Base-by-base conservation (phyloP, 2,797 vertebrate species). In the Enteromius radiatus region DNA sequence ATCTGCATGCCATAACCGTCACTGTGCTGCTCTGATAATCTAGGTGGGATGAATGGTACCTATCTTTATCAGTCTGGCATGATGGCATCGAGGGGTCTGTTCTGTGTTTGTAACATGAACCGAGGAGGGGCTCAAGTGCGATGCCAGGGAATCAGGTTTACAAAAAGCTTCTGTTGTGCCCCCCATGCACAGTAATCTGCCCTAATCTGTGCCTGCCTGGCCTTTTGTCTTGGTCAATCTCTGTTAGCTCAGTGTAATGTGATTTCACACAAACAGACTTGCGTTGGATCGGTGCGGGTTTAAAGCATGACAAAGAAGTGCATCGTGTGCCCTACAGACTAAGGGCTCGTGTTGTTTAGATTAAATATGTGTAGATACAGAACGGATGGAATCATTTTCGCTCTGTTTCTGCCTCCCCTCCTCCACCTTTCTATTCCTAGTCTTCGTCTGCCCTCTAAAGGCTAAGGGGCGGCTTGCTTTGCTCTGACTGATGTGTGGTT, bases 391-490 rank as follows among this genome's bases (percentile, higher is more conserved):
- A 70, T 89, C 90, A 90, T 89, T 71, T 80, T 64, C 41, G 86
- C 83, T 91, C 85, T 84, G 85, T 91, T 78, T 87, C 89, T 89
- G 82, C 61, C 33, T 77, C 91, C 92, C 91, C 89, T 91, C 91
- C 92, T 93, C 91, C 92, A 91, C 92, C 87, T 95, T 93, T 96
- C 92, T 93, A 96, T 97, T 96, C 94, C 94, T 95, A 96, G 96
- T 96, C 95, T 97, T 97, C 92, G 97, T 92, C 97, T 98, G 97
- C 98, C 97, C 97, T 97, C 97, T 99, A 97, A 97, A 97, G 98
- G 97, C 96, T 90, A 94, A 92, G 92, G 93, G 88, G 93, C 94
- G 92, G 88, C 83, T 77, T 85, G 54, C 76, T 89, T 90, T 88
- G 75, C 84, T 91, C 26, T 69, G 65, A 76, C 43, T 86, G 61